phyloP scores from a whole-genome alignment of 2,797 vertebrate genomes.

The Odontamblyopus rebecca region DNA sequence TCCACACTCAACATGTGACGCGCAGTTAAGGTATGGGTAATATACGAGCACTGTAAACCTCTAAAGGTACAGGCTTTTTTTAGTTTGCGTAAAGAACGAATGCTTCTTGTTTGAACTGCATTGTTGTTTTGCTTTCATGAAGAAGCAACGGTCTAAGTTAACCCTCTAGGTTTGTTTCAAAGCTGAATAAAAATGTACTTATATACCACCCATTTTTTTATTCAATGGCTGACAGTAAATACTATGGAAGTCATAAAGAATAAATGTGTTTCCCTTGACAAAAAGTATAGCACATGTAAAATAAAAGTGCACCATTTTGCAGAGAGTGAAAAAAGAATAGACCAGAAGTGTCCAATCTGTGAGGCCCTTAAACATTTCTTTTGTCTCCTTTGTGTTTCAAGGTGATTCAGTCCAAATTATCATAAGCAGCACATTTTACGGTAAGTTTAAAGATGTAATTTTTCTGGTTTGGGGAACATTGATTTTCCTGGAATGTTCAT shows the following conservation, averaged over 20 bases:
- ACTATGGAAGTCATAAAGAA: background rate
- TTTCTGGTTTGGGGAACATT: background rate
- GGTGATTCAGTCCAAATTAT: too few species aligned
- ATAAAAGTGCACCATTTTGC: too few species aligned
- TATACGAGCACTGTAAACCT: conserved; percentile 16
- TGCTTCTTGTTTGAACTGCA: background rate
- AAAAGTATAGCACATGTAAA: background rate
- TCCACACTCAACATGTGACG: conserved; percentile 55
- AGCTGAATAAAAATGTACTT: background rate
- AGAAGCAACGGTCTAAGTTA: background rate
- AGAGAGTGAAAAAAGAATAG: background rate
- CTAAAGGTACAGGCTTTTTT: background rate
- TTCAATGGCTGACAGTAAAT: too few species aligned
- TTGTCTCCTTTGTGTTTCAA: too few species aligned
- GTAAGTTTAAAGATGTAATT: background rate
- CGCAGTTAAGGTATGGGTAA: conserved; percentile 5
- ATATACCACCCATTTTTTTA: too few species aligned
- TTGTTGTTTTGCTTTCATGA: background rate
- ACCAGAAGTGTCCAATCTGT: background rate
- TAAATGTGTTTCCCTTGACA: background rate
- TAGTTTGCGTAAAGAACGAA: background rate
- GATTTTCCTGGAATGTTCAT: too few species aligned
- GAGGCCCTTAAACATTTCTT: too few species aligned
- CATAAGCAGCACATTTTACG: too few species aligned
- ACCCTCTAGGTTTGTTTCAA: background rate